phyloP scores from a whole-genome alignment of 1,140 invertebrate species.

The Eurosta solidaginis region DNA sequence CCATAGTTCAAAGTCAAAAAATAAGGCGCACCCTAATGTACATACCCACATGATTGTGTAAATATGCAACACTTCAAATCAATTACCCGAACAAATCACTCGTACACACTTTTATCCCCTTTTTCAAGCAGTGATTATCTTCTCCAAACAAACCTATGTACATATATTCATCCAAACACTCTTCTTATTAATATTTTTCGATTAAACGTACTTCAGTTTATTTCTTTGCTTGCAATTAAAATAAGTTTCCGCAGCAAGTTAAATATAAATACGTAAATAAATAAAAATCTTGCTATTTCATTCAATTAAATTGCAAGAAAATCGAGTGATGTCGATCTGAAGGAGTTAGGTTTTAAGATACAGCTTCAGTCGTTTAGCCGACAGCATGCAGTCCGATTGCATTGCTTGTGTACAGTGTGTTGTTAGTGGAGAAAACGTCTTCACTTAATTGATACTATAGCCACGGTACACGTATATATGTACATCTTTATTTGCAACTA shows the following conservation, averaged over 20 bases:
- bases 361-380: not conserved
- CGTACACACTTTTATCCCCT: not conserved
- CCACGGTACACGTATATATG: no score
- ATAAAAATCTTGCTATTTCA: constrained; percentile 15
- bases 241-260: not conserved
- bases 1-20: no score
- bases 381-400: not conserved
- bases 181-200: not conserved
- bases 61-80: constrained; percentile 23
- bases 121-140: not conserved
- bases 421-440: no score
- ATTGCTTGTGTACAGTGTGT: no score
- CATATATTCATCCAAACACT: no score
- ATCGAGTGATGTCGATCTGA: not conserved
- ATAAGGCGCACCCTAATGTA: no score
- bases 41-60: no score
- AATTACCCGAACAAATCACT: constrained; percentile 24
- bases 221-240: constrained; percentile 24
- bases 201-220: constrained; percentile 5
- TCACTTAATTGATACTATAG: no score
- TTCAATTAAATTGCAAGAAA: not conserved
- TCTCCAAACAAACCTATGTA: not conserved
- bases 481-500: no score
- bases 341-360: not conserved
- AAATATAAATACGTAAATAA: constrained; percentile 20